Conservation (phyloP, 2,113 vertebrate genomes). For the Gallinago paraguaiae region DNA sequence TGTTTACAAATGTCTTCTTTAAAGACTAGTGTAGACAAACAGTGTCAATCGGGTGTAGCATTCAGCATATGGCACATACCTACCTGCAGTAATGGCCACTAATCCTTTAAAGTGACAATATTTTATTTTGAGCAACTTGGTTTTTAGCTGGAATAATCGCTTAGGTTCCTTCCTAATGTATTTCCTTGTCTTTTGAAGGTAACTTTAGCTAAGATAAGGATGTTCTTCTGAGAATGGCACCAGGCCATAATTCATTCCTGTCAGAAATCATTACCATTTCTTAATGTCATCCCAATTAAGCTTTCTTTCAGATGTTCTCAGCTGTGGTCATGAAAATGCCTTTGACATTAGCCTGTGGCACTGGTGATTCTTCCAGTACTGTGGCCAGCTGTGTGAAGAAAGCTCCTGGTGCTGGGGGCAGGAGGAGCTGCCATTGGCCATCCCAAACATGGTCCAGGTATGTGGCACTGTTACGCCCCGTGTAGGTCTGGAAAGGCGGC, state of each 20-base stretch:
- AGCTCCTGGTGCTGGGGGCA: not conserved
- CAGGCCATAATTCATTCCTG: not conserved
- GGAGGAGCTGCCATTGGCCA: not conserved
- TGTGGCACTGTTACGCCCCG: rapidly evolving
- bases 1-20: not conserved
- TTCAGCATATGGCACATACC: not conserved
- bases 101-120: not conserved
- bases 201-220: not conserved
- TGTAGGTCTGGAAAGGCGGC: not conserved
- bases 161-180: not conserved
- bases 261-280: not conserved
- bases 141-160: not conserved
- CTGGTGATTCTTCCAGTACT: not conserved
- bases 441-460: rapidly evolving
- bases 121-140: not conserved
- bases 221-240: not conserved
- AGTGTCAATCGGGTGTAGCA: rapidly evolving
- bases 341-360: not conserved
- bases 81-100: not conserved
- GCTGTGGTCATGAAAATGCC: not conserved
- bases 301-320: not conserved
- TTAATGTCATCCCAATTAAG: not conserved
- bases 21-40: not conserved
- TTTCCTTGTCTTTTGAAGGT: not conserved
- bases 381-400: not conserved